Percentiles rank a stretch among this genome's conserved stretches.
Evolutionary conservation across 2,797 vertebrate genomes (phyloP).

Genomic region (Petrocephalus sullivani): DNA sequence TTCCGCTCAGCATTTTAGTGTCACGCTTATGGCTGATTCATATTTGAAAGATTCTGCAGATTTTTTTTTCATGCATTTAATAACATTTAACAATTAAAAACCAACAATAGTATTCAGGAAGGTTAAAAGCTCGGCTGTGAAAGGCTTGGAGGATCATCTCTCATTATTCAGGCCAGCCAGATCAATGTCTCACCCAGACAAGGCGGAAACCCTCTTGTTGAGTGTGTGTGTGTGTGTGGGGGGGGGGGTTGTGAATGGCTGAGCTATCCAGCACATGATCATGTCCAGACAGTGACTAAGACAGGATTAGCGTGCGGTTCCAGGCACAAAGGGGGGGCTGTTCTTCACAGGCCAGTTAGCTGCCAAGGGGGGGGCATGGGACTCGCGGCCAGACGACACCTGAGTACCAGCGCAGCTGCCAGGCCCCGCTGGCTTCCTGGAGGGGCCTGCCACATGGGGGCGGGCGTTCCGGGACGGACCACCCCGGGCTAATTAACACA

Average conservation of each 20-base stretch:
- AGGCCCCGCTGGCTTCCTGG: background rate
- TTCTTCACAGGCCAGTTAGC: background rate
- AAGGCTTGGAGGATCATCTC: background rate
- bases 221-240: no score
- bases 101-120: background rate
- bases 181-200: background rate
- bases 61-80: background rate
- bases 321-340: conserved; percentile 1
- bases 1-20: background rate
- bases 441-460: background rate
- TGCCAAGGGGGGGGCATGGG: background rate
- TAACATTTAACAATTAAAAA: background rate
- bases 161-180: background rate
- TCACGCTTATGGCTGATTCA: background rate
- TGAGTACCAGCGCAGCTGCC: conserved; percentile 5
- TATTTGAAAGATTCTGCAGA: background rate
- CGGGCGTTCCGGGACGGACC: background rate
- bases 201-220: background rate
- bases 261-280: background rate
- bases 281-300: conserved; percentile 22
- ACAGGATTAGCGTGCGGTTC: background rate
- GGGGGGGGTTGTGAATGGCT: background rate
- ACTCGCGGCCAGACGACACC: background rate
- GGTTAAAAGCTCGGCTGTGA: background rate
- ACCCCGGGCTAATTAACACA: conserved; percentile 7